Base-by-base conservation (phyloP, 2,888 invertebrate genomes). In the Drosophila setosimentum region DNA sequence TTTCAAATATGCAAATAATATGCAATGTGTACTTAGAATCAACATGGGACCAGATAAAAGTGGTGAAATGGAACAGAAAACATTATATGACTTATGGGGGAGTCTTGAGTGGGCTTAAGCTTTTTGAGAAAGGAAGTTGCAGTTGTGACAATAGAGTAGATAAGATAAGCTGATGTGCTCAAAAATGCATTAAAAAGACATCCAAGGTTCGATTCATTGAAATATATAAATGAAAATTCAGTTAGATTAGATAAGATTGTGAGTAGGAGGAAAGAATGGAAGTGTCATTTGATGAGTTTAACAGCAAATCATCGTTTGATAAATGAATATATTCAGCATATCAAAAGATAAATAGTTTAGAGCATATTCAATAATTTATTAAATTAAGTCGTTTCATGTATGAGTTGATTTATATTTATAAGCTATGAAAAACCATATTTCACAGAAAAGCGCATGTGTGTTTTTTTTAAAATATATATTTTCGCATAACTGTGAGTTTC, bases 1-100 rank as follows among this genome's bases (percentile, higher is more conserved):
- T 64, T 55, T 42, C 48, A 77, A 77, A 60, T 61, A 81, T 61
- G 83, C 70, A 83, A 83, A 83, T 70, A 78, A 58, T 66, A 57
- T 57, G 42, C 42, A 33, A 57, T 45, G 58, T 27, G 18, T 61
- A 32, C 61, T n/a, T n/a, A 32, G 68, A 57, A 66, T 35, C 45
- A 29, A n/a, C 51, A 51, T 35, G 21, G 6, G 21, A 16, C 11
- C 0, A 8, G 5, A 21, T 21, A 10, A 24, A 29, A 2, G 29
- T n/a, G 29, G 30, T 5, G 33, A 16, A 53, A 27, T 27, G 27
- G 18, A 18, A 1, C 18, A 24, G 18, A 35, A 27, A 37, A 27
- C n/a, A 55, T n/a, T 29, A 21, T 37, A 29, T 2, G n/a, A n/a
- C 37, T 29, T 29, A 24, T 3, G 50, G 32, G n/a, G n/a, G 33